Evolutionary conservation across 2,888 invertebrate genomes (phyloP).

Genomic region (Agapostemon virescens): DNA sequence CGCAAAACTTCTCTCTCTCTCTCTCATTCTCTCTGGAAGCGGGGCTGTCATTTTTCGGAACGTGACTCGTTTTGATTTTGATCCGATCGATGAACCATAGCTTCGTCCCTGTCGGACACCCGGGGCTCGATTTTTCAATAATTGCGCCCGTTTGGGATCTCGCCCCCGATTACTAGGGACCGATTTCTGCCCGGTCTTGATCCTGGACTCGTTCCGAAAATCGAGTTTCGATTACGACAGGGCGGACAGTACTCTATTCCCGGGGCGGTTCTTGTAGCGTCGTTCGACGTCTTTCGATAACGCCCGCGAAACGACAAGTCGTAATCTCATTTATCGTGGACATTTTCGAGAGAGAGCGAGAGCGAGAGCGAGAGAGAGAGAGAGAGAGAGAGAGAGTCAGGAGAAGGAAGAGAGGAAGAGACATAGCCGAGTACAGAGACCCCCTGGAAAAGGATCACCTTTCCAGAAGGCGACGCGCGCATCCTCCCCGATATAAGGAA

Average conservation of each 20-base stretch:
- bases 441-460: conserved; percentile 15
- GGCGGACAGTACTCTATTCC: conserved; percentile 41
- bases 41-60: background rate
- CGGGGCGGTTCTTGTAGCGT: conserved; percentile 32
- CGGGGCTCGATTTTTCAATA: conserved; percentile 39
- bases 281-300: conserved; percentile 57
- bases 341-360: conserved; percentile 43
- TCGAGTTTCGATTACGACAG: conserved; percentile 60
- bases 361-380: background rate
- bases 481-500: conserved; percentile 31
- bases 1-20: background rate
- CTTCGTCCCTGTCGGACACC: background rate
- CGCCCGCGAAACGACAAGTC: conserved; percentile 57
- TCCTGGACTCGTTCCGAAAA: conserved; percentile 34
- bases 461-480: conserved; percentile 11
- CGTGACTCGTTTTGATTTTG: background rate
- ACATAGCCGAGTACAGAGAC: background rate
- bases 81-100: background rate
- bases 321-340: conserved; percentile 64
- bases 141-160: conserved; percentile 37
- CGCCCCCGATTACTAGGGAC: conserved; percentile 5
- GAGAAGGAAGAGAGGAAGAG: background rate
- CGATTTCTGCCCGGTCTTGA: conserved; percentile 22
- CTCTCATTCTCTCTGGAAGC: background rate
- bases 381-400: no score